Evolutionary conservation across 2,797 vertebrate genomes (phyloP).

Genomic region (Tiaroga cobitis): DNA sequence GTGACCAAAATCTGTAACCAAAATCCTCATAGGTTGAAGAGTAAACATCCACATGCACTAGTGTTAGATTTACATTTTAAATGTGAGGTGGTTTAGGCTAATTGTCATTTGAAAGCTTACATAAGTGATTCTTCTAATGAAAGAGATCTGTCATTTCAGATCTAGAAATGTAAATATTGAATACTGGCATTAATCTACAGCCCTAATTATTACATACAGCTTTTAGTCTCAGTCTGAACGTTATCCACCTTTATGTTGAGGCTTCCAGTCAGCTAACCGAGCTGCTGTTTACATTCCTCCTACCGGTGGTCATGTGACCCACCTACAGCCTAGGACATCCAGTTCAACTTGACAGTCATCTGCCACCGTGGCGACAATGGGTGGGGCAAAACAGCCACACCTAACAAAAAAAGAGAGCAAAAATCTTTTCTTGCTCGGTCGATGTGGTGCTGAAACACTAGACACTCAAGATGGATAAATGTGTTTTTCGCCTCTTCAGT

Average conservation of each 20-base stretch:
- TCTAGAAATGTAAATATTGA: background rate
- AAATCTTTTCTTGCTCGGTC: background rate
- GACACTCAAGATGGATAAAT: background rate
- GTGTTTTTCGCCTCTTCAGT: background rate
- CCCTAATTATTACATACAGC: background rate
- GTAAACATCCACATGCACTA: background rate
- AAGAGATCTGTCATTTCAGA: background rate
- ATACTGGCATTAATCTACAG: background rate
- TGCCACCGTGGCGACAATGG: slow-evolving; percentile 10
- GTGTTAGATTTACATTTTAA: background rate
- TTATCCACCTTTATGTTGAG: slow-evolving; percentile 55
- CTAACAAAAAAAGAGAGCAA: slow-evolving; percentile 28
- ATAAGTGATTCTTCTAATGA: background rate
- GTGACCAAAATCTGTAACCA: slow-evolving; percentile 31
- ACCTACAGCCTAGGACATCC: slow-evolving; percentile 58
- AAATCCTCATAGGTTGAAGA: background rate
- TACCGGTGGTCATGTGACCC: slow-evolving; percentile 42
- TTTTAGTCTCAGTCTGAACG: background rate
- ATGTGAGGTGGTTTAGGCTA: background rate
- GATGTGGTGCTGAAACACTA: background rate
- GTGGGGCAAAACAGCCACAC: slow-evolving; percentile 42
- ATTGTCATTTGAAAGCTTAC: background rate
- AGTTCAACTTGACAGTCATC: slow-evolving; percentile 63
- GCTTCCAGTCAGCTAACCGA: slow-evolving; percentile 61
- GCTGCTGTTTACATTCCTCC: slow-evolving; percentile 24